Evolutionary conservation across 1,140 invertebrate species (phyloP).

Genomic region (Lethrus apterus): DNA sequence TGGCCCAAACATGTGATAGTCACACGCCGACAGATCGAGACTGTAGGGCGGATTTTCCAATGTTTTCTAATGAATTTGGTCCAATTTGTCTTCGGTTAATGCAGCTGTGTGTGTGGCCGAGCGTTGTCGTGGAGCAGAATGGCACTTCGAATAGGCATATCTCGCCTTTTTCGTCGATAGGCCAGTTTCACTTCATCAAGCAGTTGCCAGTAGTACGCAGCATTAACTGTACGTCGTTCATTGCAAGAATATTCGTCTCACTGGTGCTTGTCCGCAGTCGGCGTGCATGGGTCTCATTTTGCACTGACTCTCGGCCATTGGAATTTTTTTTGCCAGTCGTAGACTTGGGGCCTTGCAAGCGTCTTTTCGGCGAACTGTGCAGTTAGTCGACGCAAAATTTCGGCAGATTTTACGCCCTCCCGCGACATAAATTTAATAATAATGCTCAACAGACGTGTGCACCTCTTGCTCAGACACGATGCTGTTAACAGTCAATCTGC

Average conservation of each 20-base stretch:
- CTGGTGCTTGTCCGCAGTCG: too few relatives aligned
- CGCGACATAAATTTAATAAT: not conserved
- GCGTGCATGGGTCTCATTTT: too few relatives aligned
- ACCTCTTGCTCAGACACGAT: not conserved
- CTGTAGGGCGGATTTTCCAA: not conserved
- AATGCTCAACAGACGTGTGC: not conserved
- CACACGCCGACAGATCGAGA: not conserved
- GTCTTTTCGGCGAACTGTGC: not conserved
- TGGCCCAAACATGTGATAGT: too few relatives aligned
- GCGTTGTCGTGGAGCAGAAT: not conserved
- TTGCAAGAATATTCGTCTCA: too few relatives aligned
- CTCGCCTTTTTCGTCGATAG: too few relatives aligned
- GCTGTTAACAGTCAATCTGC: conserved; percentile 1
- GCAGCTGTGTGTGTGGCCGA: not conserved
- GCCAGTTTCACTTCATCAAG: too few relatives aligned
- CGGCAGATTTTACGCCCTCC: not conserved
- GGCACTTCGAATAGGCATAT: not conserved
- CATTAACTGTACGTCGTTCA: too few relatives aligned
- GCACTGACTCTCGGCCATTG: too few relatives aligned
- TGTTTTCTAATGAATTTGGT: not conserved
- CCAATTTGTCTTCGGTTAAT: not conserved
- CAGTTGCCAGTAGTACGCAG: too few relatives aligned
- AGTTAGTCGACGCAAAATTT: not conserved
- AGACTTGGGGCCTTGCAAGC: not conserved
- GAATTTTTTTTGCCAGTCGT: not conserved